phyloP scores from a whole-genome alignment of 2,888 invertebrate genomes.

The Maniola hyperantus region DNA sequence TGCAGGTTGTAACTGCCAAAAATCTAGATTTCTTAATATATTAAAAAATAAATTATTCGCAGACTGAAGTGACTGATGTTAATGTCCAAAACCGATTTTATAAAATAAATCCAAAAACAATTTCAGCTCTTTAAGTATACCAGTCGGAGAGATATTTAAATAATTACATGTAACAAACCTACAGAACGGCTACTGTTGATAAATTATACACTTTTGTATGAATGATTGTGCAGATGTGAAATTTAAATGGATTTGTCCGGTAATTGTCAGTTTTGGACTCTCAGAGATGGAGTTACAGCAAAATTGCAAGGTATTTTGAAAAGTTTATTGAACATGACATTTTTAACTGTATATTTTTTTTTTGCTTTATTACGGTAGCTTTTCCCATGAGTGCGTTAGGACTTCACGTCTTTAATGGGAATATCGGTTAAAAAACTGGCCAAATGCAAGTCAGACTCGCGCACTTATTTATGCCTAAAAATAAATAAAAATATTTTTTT shows the following conservation, averaged over 20 bases:
- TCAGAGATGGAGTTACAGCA: not conserved
- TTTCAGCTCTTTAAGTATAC: slow-evolving; percentile 21
- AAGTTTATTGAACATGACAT: not conserved
- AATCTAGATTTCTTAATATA: not conserved
- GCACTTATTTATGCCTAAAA: too few relatives aligned
- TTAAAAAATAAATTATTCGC: not conserved
- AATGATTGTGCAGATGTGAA: slow-evolving; percentile 33
- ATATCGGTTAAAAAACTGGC: too few relatives aligned
- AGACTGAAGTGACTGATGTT: not conserved
- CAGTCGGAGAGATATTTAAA: slow-evolving; percentile 28
- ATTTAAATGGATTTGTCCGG: slow-evolving; percentile 23
- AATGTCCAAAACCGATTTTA: not conserved
- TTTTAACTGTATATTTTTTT: slow-evolving; percentile 5
- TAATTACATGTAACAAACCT: slow-evolving; percentile 32
- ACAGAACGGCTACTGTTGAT: slow-evolving; percentile 33
- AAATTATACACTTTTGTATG: slow-evolving; percentile 31
- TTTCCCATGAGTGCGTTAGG: not conserved
- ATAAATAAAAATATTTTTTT: too few relatives aligned
- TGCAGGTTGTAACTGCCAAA: too few relatives aligned
- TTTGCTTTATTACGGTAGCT: not conserved
- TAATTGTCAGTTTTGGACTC: slow-evolving; percentile 28
- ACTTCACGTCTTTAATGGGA: not conserved
- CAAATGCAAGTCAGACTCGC: too few relatives aligned
- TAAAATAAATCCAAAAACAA: not conserved
- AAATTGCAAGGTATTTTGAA: not conserved